Percentiles rank a stretch among this genome's conserved stretches.
Conservation (phyloP, 2,888 invertebrate species). For the Tenthredo livida region DNA sequence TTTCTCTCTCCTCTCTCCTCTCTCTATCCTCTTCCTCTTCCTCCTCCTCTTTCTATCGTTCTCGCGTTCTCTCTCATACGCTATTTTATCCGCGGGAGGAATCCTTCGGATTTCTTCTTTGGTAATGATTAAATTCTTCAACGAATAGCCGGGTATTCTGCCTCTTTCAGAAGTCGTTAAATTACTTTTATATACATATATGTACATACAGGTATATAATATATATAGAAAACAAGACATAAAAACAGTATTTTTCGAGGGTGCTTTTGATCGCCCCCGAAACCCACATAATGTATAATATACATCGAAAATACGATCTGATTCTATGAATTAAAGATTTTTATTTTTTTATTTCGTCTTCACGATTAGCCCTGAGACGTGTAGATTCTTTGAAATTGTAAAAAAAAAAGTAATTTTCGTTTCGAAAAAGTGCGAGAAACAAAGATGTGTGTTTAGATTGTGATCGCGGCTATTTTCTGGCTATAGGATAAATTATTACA, state of each 20-base stretch:
- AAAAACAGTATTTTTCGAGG: neutral
- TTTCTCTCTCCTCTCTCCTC: conserved; percentile 56
- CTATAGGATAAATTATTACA: neutral
- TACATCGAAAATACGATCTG: neutral
- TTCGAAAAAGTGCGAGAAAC: neutral
- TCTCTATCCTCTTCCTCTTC: conserved; percentile 5
- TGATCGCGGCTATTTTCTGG: neutral
- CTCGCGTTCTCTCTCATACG: conserved; percentile 40
- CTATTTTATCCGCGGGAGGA: conserved; percentile 51
- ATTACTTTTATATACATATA: neutral
- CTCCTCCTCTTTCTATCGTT: conserved; percentile 42
- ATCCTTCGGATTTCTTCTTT: conserved; percentile 64
- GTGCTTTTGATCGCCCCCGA: neutral
- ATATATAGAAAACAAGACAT: neutral
- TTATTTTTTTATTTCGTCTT: too few relatives aligned
- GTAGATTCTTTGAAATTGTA: too few relatives aligned
- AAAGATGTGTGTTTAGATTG: neutral
- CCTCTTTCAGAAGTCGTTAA: neutral
- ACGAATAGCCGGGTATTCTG: conserved; percentile 31
- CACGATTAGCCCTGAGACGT: too few relatives aligned
- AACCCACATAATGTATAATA: neutral
- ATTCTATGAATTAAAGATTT: too few relatives aligned
- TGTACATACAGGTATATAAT: neutral
- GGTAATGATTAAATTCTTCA: conserved; percentile 65
- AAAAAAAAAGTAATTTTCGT: too few relatives aligned